A percentile compares a stretch with the other conserved stretches of the same genome.
phyloP scores from a whole-genome alignment of 2,888 invertebrate genomes.

The Hermaeophaga mercurialis region DNA sequence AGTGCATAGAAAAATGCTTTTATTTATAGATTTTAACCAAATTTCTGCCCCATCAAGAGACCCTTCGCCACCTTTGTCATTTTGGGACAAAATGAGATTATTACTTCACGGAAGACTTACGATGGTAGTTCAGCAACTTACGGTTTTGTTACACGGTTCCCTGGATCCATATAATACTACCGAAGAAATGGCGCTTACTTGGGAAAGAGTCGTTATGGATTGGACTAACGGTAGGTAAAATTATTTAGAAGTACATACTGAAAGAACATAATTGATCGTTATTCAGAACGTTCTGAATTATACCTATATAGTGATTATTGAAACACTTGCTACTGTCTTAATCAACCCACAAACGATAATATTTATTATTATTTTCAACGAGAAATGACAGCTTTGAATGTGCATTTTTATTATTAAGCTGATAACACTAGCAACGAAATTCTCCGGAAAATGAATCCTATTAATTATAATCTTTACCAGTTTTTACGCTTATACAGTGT shows the following conservation, averaged over 20 bases:
- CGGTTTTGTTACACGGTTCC: conserved; percentile 92
- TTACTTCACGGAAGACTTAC: conserved; percentile 92
- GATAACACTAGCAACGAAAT: too few relatives aligned
- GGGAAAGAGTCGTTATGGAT: conserved; percentile 91
- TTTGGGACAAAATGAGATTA: conserved; percentile 96
- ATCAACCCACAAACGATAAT: too few relatives aligned
- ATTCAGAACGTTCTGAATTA: too few relatives aligned
- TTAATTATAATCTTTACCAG: too few relatives aligned
- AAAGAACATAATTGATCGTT: neutral
- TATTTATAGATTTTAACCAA: conserved; percentile 74
- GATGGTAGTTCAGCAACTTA: conserved; percentile 84
- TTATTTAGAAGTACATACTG: neutral
- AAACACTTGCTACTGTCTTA: too few relatives aligned
- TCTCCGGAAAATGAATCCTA: too few relatives aligned
- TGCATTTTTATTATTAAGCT: too few relatives aligned
- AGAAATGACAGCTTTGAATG: too few relatives aligned
- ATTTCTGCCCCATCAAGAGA: conserved; percentile 86
- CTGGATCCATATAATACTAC: conserved; percentile 98
- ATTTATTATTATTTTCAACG: too few relatives aligned
- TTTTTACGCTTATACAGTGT: too few relatives aligned
- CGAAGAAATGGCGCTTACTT: conserved; percentile 97
- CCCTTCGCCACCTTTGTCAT: conserved; percentile 91
- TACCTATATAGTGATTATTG: too few relatives aligned
- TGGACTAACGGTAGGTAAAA: conserved; percentile 83
- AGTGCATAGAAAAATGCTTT: neutral